Percentiles rank a stretch among this genome's conserved stretches.
These are phyloP conservation scores for Sebastes variabilis DNA, from an alignment of 2,797 vertebrate species.

Conservation along the genomic window DNA sequence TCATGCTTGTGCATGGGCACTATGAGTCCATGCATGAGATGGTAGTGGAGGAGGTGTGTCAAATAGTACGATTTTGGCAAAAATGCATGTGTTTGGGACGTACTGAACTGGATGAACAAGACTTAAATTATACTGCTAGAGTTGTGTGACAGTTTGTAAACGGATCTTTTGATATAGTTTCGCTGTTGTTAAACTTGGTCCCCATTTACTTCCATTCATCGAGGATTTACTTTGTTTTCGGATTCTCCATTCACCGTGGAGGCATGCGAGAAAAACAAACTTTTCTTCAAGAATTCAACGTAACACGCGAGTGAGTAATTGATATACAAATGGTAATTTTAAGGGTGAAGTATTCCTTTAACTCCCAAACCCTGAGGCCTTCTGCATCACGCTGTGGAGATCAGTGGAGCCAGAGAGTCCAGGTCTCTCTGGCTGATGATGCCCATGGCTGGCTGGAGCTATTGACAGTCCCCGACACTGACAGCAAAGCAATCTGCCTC, in stretches of 20 bases:
- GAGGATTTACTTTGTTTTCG: background rate
- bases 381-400: conserved; percentile 33
- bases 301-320: background rate
- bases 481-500: conserved; percentile 69
- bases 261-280: background rate
- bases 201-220: background rate
- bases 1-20: background rate
- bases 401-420: conserved; percentile 64
- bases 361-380: conserved; percentile 8
- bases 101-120: background rate
- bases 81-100: background rate
- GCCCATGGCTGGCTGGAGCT: conserved; percentile 66
- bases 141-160: background rate
- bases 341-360: background rate
- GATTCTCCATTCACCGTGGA: background rate
- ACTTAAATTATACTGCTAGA: no score
- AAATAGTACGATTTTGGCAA: background rate
- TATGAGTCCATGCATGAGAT: no score
- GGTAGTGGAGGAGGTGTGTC: no score
- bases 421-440: conserved; percentile 51
- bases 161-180: background rate
- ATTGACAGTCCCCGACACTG: conserved; percentile 60
- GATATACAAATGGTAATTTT: background rate
- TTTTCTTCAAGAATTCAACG: background rate
- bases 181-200: background rate